Conservation (phyloP, 2,888 invertebrate genomes). For the Anagyrus pseudococci region DNA sequence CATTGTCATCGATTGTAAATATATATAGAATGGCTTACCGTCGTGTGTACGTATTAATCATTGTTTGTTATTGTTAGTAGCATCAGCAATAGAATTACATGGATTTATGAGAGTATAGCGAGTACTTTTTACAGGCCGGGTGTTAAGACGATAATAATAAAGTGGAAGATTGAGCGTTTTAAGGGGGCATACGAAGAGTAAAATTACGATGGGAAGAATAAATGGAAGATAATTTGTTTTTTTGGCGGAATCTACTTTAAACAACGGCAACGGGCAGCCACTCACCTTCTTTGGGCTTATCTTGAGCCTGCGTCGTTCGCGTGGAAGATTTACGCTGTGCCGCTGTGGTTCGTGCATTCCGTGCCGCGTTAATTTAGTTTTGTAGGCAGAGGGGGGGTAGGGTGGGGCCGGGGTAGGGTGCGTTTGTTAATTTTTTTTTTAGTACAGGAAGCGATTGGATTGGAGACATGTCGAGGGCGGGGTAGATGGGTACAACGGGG, state of each 20-base stretch:
- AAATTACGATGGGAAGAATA: constrained; percentile 3
- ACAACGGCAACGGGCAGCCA: constrained; percentile 46
- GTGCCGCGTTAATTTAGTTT: constrained; percentile 54
- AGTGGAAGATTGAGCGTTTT: no score
- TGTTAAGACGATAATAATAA: no score
- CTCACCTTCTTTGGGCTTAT: constrained; percentile 60
- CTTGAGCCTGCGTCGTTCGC: constrained; percentile 59
- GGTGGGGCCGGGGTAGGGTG: constrained; percentile 2
- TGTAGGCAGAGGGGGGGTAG: no score
- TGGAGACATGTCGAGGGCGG: constrained; percentile 27
- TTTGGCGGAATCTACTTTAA: constrained; percentile 14
- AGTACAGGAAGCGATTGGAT: constrained; percentile 23
- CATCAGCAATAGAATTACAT: background rate
- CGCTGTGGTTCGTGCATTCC: constrained; percentile 60
- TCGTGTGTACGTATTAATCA: no score
- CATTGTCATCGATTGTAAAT: background rate
- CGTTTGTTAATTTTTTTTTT: constrained; percentile 3
- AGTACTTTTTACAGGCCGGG: no score
- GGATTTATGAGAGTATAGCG: no score
- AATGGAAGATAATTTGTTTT: constrained; percentile 3
- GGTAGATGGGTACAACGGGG: constrained; percentile 41
- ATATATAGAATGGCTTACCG: background rate
- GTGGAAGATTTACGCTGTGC: constrained; percentile 60
- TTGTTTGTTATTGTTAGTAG: background rate
- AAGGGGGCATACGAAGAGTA: background rate